Evolutionary conservation across 2,113 vertebrate genomes (phyloP), one percentile per base, ranked within the genome.

Genomic region (Bos javanicus): DNA sequence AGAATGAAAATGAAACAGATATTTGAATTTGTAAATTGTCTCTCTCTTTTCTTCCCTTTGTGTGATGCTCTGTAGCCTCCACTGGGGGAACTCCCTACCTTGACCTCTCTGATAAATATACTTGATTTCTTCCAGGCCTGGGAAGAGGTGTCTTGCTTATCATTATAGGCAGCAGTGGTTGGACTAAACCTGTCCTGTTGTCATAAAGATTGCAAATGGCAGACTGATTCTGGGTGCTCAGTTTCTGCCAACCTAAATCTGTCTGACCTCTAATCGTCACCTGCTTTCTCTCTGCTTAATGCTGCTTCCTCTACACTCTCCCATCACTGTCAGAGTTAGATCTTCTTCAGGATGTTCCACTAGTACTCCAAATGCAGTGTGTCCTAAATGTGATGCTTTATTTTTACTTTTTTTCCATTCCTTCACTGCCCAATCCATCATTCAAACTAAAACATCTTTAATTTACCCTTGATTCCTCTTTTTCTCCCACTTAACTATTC

Each of bases 1-100:
- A 96, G 26, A 98, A 96, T 96, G 97, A 96, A 98, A 98, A 94
- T 87, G 93, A 90, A 90, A 76, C 0, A 4, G 86, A 93, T 96
- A 92, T 90, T 92, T 97, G 94, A 86, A 87, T 97, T 67, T 59
- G 15, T 95, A 88, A 85, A 21, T 78, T 90, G 10, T 91, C 57
- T 85, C 2, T 91, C 48, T 71, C 56, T 36, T 54, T 48, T 80
- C 33, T 91, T 67, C 50, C 5, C 87, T 86, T 94, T 48, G 14
- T 95, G 64, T n/a, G 54, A 48, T 88, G 15, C 48, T 96, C 54
- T 60, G 3, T 4, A 52, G 56, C 56, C 16, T 78, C 59, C 21
- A 12, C 0, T 84, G 54, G 67, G 54, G 30, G 7, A 48, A 36
- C 46, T 92, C 78, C 36, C 84, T 84, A 16, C 33, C 85, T 71